These are phyloP conservation scores for Kobus ellipsiprymnus DNA, from an alignment of 2,113 vertebrate genomes.

Conservation along the genomic window DNA sequence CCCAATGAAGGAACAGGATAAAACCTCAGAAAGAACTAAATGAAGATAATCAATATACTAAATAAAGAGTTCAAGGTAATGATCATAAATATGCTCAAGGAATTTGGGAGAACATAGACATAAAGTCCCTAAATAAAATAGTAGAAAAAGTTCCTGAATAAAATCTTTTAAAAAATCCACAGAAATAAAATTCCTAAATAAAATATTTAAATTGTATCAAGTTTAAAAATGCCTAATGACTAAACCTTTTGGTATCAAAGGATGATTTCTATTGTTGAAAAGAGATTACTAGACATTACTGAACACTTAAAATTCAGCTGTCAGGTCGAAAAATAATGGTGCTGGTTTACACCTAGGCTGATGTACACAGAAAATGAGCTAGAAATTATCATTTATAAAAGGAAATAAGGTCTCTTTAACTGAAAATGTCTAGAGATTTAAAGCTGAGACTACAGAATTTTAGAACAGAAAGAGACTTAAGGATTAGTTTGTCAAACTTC, in stretches of 20 bases:
- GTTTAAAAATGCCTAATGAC: neutral
- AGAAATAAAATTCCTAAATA: neutral
- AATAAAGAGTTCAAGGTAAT: neutral
- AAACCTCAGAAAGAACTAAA: neutral
- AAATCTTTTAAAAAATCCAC: neutral
- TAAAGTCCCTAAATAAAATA: neutral
- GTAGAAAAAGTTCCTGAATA: neutral
- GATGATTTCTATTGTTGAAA: neutral
- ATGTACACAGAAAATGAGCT: neutral
- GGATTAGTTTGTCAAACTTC: neutral
- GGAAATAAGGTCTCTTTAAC: neutral
- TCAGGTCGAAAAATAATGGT: neutral
- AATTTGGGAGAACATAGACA: neutral
- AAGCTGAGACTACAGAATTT: neutral
- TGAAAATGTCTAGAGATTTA: slow-evolving; percentile 9
- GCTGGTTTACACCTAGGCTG: neutral
- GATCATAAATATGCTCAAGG: neutral
- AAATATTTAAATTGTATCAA: neutral
- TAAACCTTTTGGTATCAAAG: slow-evolving; percentile 8
- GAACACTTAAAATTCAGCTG: neutral
- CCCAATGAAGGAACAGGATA: neutral
- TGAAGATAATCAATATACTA: neutral
- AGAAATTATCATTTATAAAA: neutral
- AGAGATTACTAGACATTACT: neutral
- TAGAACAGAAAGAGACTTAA: neutral